These are phyloP conservation scores for Cryptomyrus ogoouensis DNA, from an alignment of 2,113 vertebrate species.

Conservation along the genomic window DNA sequence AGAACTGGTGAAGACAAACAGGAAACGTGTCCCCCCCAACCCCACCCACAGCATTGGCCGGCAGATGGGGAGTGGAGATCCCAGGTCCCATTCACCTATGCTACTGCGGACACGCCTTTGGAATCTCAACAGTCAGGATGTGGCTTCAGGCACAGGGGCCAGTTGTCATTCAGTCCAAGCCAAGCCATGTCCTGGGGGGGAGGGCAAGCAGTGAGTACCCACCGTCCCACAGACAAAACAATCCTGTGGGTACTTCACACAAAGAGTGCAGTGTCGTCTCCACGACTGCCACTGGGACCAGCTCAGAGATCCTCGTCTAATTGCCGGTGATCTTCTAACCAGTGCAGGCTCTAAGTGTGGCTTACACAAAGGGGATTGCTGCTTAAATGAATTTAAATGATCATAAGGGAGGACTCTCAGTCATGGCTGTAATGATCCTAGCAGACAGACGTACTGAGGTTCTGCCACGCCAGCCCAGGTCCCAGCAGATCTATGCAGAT, in stretches of 20 bases:
- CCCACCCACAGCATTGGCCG: not conserved
- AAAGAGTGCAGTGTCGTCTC: not conserved
- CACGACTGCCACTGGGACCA: not conserved
- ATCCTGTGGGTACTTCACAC: not conserved
- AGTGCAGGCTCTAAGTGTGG: not conserved
- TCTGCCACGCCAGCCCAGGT: not conserved
- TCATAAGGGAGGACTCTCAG: not conserved
- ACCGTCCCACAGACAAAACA: not conserved
- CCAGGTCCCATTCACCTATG: not conserved
- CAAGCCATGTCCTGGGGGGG: not conserved
- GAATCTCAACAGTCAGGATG: constrained; percentile 5
- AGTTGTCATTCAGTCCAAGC: not conserved
- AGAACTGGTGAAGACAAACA: not conserved
- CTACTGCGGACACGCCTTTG: not conserved
- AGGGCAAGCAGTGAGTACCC: not conserved
- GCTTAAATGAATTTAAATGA: not conserved
- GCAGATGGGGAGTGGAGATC: not conserved
- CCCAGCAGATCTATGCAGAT: not conserved
- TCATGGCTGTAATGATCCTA: not conserved
- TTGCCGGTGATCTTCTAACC: not conserved
- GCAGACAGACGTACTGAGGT: not conserved
- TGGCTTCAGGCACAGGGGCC: not conserved
- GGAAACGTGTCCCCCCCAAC: not conserved
- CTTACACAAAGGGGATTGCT: not conserved
- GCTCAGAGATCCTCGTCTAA: not conserved